These are phyloP conservation scores for Lithosia quadra DNA, from an alignment of 2,888 invertebrate species.

Conservation along the genomic window DNA sequence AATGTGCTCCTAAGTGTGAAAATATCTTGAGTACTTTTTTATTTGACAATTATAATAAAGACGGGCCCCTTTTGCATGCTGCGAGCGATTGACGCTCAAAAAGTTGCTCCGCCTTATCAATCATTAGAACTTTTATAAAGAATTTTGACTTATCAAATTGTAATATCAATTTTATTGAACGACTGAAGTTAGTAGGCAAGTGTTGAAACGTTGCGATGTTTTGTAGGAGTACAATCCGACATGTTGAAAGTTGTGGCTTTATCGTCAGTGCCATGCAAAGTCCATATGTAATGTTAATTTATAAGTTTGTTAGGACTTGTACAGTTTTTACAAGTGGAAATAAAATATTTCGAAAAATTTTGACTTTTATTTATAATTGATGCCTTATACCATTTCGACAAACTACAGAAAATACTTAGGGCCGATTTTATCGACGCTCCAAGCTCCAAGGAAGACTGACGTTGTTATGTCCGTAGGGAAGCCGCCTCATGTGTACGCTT, in stretches of 20 bases:
- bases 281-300: slow-evolving; percentile 85
- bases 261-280: slow-evolving; percentile 84
- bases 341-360: slow-evolving; percentile 84
- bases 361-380: slow-evolving; percentile 57
- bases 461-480: no score
- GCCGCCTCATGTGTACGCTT: no score
- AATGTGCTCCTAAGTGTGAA: slow-evolving; percentile 39
- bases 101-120: slow-evolving; percentile 45
- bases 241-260: slow-evolving; percentile 63
- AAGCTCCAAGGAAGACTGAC: no score
- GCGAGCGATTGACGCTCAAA: slow-evolving; percentile 38
- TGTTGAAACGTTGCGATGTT: slow-evolving; percentile 58
- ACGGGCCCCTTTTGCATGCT: slow-evolving; percentile 43
- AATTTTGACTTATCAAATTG: slow-evolving; percentile 52
- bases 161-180: slow-evolving; percentile 52
- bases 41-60: slow-evolving; percentile 36
- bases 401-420: no score
- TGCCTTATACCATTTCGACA: no score
- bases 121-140: slow-evolving; percentile 45
- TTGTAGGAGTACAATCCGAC: slow-evolving; percentile 62
- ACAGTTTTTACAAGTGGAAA: slow-evolving; percentile 88
- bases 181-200: slow-evolving; percentile 68
- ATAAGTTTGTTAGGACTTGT: slow-evolving; percentile 87
- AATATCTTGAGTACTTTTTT: slow-evolving; percentile 41
- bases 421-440: no score